These are phyloP conservation scores for Montifringilla adamsi DNA, from an alignment of 2,113 vertebrate species.

Conservation along the genomic window DNA sequence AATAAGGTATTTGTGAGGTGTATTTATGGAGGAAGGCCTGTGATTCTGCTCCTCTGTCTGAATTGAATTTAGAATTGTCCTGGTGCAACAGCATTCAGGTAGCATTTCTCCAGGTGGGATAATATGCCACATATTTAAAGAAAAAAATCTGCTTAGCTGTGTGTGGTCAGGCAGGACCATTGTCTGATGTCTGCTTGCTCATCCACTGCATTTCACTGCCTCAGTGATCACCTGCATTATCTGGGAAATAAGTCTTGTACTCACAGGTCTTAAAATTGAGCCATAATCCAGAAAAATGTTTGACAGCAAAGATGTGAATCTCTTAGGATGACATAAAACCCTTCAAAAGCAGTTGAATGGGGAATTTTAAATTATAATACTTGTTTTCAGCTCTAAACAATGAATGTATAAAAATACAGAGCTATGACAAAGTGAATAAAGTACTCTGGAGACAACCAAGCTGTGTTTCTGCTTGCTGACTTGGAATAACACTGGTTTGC, in stretches of 20 bases:
- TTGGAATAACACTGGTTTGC: neutral
- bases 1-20: neutral
- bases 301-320: neutral
- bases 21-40: neutral
- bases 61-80: rapidly evolving
- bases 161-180: neutral
- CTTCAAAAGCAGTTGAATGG: neutral
- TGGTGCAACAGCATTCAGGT: neutral
- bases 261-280: neutral
- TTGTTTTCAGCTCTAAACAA: neutral
- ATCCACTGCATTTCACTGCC: neutral
- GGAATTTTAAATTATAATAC: neutral
- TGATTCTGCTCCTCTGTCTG: neutral
- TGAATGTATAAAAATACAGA: neutral
- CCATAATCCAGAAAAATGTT: neutral
- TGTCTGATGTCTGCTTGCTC: neutral
- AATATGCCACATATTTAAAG: neutral
- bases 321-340: neutral
- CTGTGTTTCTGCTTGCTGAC: neutral
- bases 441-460: neutral
- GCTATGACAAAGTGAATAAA: neutral
- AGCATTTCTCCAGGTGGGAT: neutral
- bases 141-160: neutral
- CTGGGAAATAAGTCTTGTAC: neutral
- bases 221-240: neutral